Base-by-base conservation (phyloP, 2,888 invertebrate species). In the Meganola albula region DNA sequence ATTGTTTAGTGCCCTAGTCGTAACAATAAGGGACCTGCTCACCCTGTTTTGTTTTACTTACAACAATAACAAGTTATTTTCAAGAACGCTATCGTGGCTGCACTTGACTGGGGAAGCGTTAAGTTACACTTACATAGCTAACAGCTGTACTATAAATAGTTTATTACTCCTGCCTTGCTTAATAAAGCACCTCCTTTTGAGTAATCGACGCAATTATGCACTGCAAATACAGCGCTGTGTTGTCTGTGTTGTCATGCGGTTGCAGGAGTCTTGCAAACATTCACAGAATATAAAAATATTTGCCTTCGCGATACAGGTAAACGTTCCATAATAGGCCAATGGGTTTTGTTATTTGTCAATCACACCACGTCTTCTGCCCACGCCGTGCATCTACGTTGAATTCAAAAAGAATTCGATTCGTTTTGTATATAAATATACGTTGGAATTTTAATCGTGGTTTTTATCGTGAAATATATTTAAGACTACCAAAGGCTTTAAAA, bases 11-110 rank as follows among this genome's bases (percentile, higher is more conserved):
- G 53, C 60, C 63, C 63, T 54, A 37, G 39, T 48, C 48, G 41
- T 35, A 40, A 48, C 48, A 49, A 77, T 71, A 77, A 77, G 66
- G 53, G 63, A 74, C 73, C 71, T 74, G 70, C 69, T 67, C 64
- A 67, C 65, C 58, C 68, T 63, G 66, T 70, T 72, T 76, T 78
- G 73, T 80, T 74, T 64, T 66, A 54, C 38, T 53, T 63, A 68
- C 57, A 62, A 66, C 61, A 76, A 77, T 71, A 63, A 63, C 54
- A 48, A 37, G 47, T 52, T 71, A 62, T 62, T 63, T 56, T 70
- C 57, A 58, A 72, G 64, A 66, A 52, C 47, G 37, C 54, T 54
- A 50, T 61, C 59, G 58, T 61, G 54, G 53, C 49, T 53, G 53
- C 64, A 67, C 71, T 74, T 63, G 63, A 72, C 58, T 56, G 47